Percentiles rank a stretch among this genome's conserved stretches.
phyloP scores from a whole-genome alignment of 2,113 vertebrate species.

The Aythya baeri region DNA sequence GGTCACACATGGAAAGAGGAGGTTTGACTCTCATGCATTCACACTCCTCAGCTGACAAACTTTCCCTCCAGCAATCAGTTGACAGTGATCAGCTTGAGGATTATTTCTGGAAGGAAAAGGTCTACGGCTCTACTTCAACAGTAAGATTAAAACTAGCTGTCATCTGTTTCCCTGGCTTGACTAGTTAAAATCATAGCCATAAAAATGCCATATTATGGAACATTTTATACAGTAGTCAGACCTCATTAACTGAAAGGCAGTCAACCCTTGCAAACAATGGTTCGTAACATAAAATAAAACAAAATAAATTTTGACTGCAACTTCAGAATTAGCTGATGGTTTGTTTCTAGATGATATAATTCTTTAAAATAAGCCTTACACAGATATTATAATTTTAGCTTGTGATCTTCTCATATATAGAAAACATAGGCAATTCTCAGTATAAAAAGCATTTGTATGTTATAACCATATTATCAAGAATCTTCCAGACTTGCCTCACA shows the following conservation, averaged over 20 bases:
- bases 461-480: background rate
- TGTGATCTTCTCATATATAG: background rate
- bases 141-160: constrained; percentile 42
- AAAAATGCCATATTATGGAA: constrained; percentile 3
- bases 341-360: background rate
- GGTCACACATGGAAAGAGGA: background rate
- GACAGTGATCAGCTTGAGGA: constrained; percentile 30
- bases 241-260: background rate
- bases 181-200: constrained; percentile 29
- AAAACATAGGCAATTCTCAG: background rate
- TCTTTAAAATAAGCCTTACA: background rate
- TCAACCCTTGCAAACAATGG: background rate
- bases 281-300: background rate
- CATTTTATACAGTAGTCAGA: background rate
- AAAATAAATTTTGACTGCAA: background rate
- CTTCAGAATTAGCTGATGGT: background rate
- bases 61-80: constrained; percentile 38
- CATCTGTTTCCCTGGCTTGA: constrained; percentile 40
- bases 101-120: constrained; percentile 45
- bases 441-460: background rate
- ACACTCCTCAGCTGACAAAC: constrained; percentile 5
- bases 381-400: background rate
- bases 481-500: background rate
- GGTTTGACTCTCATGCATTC: constrained; percentile 1
- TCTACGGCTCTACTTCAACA: constrained; percentile 49